phyloP scores from a whole-genome alignment of 1,140 invertebrate genomes.

The Pseudomyrmex pallidus region DNA sequence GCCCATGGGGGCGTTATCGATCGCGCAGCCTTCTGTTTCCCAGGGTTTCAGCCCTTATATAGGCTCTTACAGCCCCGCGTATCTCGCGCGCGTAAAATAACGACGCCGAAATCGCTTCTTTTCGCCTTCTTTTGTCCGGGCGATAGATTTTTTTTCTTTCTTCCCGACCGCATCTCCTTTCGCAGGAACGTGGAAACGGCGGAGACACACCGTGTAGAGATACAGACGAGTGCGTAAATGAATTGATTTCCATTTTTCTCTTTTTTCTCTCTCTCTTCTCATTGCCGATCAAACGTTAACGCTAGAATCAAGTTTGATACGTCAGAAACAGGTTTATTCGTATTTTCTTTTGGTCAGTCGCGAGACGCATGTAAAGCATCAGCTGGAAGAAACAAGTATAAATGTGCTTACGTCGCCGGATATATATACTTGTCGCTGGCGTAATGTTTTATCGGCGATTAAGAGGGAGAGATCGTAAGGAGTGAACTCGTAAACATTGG shows the following conservation, averaged over 20 bases:
- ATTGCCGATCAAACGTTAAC: too few relatives aligned
- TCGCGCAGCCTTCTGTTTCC: slow-evolving; percentile 67
- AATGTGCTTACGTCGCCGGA: slow-evolving; percentile 6
- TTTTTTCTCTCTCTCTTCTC: neutral
- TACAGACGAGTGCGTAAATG: neutral
- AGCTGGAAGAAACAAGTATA: neutral
- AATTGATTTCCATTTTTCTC: neutral
- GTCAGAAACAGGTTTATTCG: neutral
- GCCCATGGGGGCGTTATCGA: slow-evolving; percentile 75
- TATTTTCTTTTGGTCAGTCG: neutral
- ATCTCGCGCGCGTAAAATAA: slow-evolving; percentile 35
- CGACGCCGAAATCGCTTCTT: slow-evolving; percentile 33
- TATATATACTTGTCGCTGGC: slow-evolving; percentile 43
- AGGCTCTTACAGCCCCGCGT: slow-evolving; percentile 60
- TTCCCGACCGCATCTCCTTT: neutral
- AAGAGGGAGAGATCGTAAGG: neutral
- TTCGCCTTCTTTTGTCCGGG: slow-evolving; percentile 10
- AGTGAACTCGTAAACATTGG: neutral
- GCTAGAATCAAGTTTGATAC: neutral
- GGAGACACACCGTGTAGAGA: neutral
- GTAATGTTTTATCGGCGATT: slow-evolving; percentile 39
- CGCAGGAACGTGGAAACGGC: neutral
- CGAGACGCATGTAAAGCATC: neutral
- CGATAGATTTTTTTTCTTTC: neutral
- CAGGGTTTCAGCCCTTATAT: slow-evolving; percentile 69